Evolutionary conservation across 1,140 invertebrate species (phyloP), one percentile per base, ranked within the genome.

Genomic region (Hycleus phaleratus): DNA sequence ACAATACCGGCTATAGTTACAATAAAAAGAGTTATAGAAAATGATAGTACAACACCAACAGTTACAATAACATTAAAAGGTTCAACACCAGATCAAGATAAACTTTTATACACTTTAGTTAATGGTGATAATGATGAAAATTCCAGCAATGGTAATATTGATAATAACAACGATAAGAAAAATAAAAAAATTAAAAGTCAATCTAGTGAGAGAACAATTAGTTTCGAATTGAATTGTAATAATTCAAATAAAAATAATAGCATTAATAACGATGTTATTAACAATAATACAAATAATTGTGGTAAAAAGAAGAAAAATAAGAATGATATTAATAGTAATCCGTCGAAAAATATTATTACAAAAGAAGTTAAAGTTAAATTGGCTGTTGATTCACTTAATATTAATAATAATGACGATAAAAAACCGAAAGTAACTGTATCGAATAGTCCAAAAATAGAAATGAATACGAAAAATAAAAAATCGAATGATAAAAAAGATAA

Each of bases 11-110:
- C 86, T 54, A 87, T 88, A 71, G 86, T 88, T 3, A 88, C 86
- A 2, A 88, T 88, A 60, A 80, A 85, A 49, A 73, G 85, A 24
- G 82, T 87, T 0, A 81, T 83, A 74, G 82, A 84, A 59, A 78
- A 79, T 4, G 81, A 79, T 54, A 82, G 79, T 62, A 74, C 80
- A 9, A 83, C 85, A 59, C 85, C 86, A 26, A 85, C 83, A 4
- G 86, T 88, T 3, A 88, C 86, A 0, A 86, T 88, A 38, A 87
- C 86, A 1, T 74, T 87, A 8, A 86, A 87, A 64, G 86, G 85
- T 9, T 82, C 84, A 61, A 84, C 85, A 2, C 85, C 85, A 7
- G 84, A 85, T 51, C 82, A 87, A 66, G 86, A 88, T 64, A 84
- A 85, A 68, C 78, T 88, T 38, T 70, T 88, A 0, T 87, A 86